These are phyloP conservation scores for Platycheirus albimanus DNA, from an alignment of 2,888 invertebrate species.

Conservation along the genomic window DNA sequence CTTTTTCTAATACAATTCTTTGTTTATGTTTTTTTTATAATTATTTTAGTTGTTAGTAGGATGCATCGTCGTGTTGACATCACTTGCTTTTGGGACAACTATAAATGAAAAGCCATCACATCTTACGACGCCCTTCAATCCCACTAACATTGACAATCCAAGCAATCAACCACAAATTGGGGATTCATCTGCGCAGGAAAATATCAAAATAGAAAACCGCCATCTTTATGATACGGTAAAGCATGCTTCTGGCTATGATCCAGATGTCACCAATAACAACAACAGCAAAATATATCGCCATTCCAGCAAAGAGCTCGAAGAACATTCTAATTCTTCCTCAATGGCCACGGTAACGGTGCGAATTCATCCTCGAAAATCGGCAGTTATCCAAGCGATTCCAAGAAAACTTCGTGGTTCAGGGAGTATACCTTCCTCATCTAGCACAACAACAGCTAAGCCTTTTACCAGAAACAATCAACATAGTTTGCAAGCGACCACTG, in stretches of 20 bases:
- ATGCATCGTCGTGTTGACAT: too few relatives aligned
- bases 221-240: slow-evolving; percentile 55
- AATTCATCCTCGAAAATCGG: slow-evolving; percentile 39
- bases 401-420: slow-evolving; percentile 47
- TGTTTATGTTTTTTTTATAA: too few relatives aligned
- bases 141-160: too few relatives aligned
- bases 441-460: background rate
- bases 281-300: background rate
- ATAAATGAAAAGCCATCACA: too few relatives aligned
- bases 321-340: slow-evolving; percentile 17
- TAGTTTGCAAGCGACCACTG: background rate
- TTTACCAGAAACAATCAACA: slow-evolving; percentile 18
- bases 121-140: too few relatives aligned
- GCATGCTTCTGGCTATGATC: slow-evolving; percentile 54
- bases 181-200: slow-evolving; percentile 31
- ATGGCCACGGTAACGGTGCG: slow-evolving; percentile 3
- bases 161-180: too few relatives aligned
- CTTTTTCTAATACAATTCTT: too few relatives aligned
- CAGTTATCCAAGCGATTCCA: slow-evolving; percentile 55
- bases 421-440: background rate
- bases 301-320: background rate
- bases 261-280: slow-evolving; percentile 2
- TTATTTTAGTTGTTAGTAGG: too few relatives aligned
- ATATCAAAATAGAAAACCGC: slow-evolving; percentile 49
- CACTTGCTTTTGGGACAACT: too few relatives aligned